Conservation (phyloP, 2,113 vertebrate genomes). For the Laticauda laticaudata region DNA sequence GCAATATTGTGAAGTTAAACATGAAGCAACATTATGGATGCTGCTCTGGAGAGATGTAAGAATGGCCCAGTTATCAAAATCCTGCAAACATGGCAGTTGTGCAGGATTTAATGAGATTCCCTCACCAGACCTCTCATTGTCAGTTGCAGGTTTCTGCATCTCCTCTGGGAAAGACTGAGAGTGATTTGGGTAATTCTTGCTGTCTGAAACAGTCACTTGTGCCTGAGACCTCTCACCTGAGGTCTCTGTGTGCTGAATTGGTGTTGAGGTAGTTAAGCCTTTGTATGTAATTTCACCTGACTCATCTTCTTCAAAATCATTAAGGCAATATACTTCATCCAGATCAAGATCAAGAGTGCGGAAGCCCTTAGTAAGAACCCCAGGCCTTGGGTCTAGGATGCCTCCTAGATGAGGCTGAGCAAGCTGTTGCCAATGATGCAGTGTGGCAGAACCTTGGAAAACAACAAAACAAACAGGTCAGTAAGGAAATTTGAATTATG, state of each 20-base stretch:
- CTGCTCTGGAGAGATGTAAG: constrained; percentile 72
- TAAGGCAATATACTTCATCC: constrained; percentile 91
- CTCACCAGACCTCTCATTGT: constrained; percentile 92
- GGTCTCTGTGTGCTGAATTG: constrained; percentile 78
- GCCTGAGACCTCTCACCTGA: constrained; percentile 80
- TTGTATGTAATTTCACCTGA: constrained; percentile 80
- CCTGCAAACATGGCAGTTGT: constrained; percentile 70
- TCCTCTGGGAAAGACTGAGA: constrained; percentile 83
- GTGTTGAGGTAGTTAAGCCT: constrained; percentile 80
- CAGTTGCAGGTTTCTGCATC: constrained; percentile 75
- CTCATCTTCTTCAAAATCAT: constrained; percentile 96
- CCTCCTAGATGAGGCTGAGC: constrained; percentile 96
- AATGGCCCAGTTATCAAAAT: constrained; percentile 75
- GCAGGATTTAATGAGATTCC: constrained; percentile 81
- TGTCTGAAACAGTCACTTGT: constrained; percentile 78
- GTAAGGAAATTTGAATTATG: background rate
- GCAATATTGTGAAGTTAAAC: constrained; percentile 65
- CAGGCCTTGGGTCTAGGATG: constrained; percentile 89
- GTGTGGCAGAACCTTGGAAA: constrained; percentile 89
- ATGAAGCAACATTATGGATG: constrained; percentile 68
- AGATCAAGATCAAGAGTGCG: constrained; percentile 85
- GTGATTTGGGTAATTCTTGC: constrained; percentile 74
- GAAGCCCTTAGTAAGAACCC: constrained; percentile 98
- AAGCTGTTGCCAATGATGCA: constrained; percentile 97
- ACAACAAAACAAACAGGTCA: constrained; percentile 50